Evolutionary conservation across 2,113 vertebrate genomes (phyloP).

Genomic region (Ciconia stormi): DNA sequence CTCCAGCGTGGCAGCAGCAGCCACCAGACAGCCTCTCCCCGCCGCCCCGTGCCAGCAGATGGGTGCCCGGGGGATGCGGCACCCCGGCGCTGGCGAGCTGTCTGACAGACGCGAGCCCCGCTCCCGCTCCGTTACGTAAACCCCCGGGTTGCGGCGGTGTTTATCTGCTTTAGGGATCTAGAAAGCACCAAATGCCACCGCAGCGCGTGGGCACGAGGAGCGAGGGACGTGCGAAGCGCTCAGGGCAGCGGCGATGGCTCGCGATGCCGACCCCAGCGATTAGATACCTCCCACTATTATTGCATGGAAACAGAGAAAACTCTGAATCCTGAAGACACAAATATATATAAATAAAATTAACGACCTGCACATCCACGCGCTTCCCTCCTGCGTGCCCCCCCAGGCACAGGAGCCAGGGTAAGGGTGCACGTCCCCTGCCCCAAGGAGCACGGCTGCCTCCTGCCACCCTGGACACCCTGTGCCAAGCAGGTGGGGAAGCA

Average conservation of each 20-base stretch:
- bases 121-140: not conserved
- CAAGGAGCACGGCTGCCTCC: not conserved
- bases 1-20: not conserved
- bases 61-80: not conserved
- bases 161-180: not conserved
- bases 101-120: not conserved
- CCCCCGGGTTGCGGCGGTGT: not conserved
- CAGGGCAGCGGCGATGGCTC: accelerated
- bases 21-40: not conserved
- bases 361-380: not conserved
- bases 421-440: accelerated
- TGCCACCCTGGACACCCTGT: not conserved
- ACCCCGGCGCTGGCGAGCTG: not conserved
- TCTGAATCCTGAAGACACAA: not conserved
- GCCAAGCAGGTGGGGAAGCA: not conserved
- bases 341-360: not conserved
- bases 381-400: not conserved
- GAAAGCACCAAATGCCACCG: not conserved
- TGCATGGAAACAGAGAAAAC: not conserved
- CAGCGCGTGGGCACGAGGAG: not conserved
- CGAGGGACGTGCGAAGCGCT: not conserved
- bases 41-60: not conserved
- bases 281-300: not conserved
- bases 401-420: accelerated
- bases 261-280: not conserved